Evolutionary conservation across 2,113 vertebrate genomes (phyloP).

Genomic region (Eurypyga helias): DNA sequence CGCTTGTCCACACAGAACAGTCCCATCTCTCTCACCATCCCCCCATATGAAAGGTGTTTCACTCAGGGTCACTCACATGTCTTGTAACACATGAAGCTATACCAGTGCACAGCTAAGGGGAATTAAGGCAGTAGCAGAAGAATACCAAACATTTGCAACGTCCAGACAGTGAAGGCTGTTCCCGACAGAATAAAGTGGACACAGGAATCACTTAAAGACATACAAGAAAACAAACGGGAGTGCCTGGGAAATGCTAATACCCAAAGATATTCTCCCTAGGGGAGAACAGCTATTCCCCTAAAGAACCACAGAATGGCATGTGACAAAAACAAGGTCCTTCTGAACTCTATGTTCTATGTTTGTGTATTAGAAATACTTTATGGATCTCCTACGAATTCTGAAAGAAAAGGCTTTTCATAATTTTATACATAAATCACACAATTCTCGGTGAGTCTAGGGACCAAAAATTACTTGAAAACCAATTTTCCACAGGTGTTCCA

Average conservation of each 20-base stretch:
- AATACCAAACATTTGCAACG: not conserved
- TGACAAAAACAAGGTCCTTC: not conserved
- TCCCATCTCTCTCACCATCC: not conserved
- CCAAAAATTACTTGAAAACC: not conserved
- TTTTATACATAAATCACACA: not conserved
- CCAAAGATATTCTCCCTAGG: not conserved
- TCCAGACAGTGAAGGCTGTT: not conserved
- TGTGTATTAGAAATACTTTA: not conserved
- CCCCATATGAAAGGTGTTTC: not conserved
- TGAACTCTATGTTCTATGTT: not conserved
- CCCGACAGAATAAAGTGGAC: not conserved
- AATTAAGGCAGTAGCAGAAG: not conserved
- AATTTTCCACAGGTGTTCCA: not conserved
- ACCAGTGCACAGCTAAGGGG: not conserved
- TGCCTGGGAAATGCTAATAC: not conserved
- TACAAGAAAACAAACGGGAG: not conserved
- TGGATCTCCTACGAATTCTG: not conserved
- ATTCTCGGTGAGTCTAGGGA: not conserved
- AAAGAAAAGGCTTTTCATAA: not conserved
- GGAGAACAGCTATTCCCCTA: not conserved
- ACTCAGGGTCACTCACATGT: not conserved
- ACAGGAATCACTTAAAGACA: not conserved
- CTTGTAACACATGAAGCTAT: not conserved
- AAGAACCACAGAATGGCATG: fast-evolving
- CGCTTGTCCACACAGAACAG: not conserved